These are phyloP conservation scores for Poecile montanus DNA, from an alignment of 2,797 vertebrate genomes.

Conservation along the genomic window DNA sequence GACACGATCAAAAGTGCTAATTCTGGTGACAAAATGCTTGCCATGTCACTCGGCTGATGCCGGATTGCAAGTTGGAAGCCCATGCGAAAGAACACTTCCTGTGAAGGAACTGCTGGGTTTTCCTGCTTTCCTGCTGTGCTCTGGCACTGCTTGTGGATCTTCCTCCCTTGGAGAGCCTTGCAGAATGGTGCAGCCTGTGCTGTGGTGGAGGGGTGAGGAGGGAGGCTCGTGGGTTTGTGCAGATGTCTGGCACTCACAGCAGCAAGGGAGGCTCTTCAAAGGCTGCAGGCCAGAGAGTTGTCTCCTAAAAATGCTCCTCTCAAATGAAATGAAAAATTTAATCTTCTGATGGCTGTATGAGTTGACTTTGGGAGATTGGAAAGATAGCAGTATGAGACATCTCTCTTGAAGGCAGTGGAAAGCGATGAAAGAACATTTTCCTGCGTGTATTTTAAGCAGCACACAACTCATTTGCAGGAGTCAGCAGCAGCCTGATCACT, in stretches of 20 bases:
- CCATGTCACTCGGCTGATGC: background rate
- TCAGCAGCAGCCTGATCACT: constrained; percentile 17
- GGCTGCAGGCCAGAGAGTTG: background rate
- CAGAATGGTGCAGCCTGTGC: background rate
- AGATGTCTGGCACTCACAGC: background rate
- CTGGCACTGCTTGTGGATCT: background rate
- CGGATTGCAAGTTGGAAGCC: background rate
- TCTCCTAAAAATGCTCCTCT: background rate
- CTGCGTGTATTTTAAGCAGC: background rate
- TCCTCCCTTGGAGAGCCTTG: background rate
- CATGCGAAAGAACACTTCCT: background rate
- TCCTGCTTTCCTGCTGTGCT: background rate
- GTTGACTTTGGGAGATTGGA: background rate
- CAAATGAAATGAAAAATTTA: background rate
- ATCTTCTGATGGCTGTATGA: background rate
- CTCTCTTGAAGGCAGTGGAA: background rate
- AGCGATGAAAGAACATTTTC: background rate
- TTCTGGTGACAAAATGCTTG: background rate
- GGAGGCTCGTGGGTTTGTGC: background rate
- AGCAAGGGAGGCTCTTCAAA: background rate
- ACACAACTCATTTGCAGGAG: background rate
- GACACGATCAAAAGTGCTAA: accelerated
- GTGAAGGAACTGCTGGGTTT: background rate
- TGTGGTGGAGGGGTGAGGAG: background rate
- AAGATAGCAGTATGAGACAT: background rate